phyloP scores from a whole-genome alignment of 2,888 invertebrate genomes.

The Pristionchus maxplancki region DNA sequence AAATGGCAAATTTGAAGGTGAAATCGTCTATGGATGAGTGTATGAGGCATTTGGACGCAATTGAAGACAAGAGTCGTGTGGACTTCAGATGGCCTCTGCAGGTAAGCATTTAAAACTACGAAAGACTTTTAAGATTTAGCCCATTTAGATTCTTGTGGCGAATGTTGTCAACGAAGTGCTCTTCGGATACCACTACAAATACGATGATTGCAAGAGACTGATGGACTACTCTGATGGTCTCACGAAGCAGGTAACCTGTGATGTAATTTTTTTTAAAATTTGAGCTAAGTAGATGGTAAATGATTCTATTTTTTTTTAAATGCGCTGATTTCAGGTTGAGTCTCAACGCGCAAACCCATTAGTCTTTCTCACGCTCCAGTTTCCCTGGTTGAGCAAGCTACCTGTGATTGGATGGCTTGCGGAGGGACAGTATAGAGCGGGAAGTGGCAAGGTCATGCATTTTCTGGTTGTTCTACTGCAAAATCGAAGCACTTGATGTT shows the following conservation, averaged over 20 bases:
- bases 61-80: slow-evolving; percentile 50
- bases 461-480: no score
- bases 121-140: not conserved
- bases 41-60: slow-evolving; percentile 7
- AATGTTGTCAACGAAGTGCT: slow-evolving; percentile 55
- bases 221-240: slow-evolving; percentile 25
- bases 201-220: slow-evolving; percentile 49
- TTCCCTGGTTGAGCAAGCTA: not conserved
- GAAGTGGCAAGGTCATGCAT: not conserved
- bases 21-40: slow-evolving; percentile 36
- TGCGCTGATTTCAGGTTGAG: slow-evolving; percentile 41
- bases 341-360: not conserved
- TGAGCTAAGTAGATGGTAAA: no score
- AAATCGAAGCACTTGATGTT: not conserved
- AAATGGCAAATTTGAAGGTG: not conserved
- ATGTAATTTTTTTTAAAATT: no score
- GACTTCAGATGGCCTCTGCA: slow-evolving; percentile 53
- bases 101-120: slow-evolving; percentile 3
- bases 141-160: slow-evolving; percentile 52
- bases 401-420: slow-evolving; percentile 20
- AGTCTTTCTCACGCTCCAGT: not conserved
- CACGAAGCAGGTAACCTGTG: not conserved
- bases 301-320: no score
- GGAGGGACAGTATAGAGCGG: not conserved
- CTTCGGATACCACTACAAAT: no score